Evolutionary conservation across 2,797 vertebrate genomes (phyloP).

Genomic region (Sebastes steindachneri): DNA sequence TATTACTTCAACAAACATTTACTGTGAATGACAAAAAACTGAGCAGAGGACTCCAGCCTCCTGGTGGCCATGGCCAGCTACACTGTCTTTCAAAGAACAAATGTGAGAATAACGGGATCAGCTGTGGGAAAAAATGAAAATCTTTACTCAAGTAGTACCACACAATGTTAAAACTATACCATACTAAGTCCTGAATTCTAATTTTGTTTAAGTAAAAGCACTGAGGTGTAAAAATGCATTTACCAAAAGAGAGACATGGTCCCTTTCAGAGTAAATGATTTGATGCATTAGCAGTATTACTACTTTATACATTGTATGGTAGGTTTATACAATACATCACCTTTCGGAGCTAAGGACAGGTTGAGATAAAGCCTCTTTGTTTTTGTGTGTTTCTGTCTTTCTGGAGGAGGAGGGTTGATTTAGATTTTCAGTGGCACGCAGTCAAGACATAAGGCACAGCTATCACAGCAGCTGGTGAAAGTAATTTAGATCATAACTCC

Average conservation of each 20-base stretch:
- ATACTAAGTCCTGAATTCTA: background rate
- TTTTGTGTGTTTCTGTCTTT: background rate
- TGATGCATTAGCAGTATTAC: background rate
- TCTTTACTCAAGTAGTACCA: background rate
- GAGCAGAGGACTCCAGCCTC: background rate
- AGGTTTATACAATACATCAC: background rate
- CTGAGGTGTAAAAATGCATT: background rate
- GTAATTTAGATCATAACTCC: conserved; percentile 45
- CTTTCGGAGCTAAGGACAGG: background rate
- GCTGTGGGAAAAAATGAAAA: background rate
- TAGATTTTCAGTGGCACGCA: conserved; percentile 9
- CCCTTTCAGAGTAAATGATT: background rate
- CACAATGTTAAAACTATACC: background rate
- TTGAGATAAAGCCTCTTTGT: background rate
- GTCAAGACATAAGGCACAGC: conserved; percentile 27
- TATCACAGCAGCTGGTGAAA: conserved; percentile 35
- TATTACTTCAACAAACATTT: background rate
- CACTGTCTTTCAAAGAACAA: background rate
- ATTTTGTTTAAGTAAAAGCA: background rate
- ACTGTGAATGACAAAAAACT: background rate
- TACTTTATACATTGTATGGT: background rate
- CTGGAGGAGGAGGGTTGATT: conserved; percentile 2
- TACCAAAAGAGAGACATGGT: background rate
- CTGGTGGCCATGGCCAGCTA: background rate
- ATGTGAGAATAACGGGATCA: background rate